Conservation (phyloP, 2,888 invertebrate species). For the Mesoligia furuncula region DNA sequence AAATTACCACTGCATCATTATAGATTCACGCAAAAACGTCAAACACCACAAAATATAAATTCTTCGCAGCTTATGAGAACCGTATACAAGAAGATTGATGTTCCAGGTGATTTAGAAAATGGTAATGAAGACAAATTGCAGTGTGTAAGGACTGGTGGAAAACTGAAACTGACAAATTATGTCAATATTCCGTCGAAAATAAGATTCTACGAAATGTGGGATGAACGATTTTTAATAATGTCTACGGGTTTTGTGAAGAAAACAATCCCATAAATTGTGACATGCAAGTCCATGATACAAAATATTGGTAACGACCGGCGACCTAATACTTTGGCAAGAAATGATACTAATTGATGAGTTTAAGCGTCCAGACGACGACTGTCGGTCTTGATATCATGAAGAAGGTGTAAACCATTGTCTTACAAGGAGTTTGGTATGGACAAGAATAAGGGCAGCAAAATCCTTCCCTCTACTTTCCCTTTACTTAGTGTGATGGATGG, state of each 20-base stretch:
- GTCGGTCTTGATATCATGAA: not conserved
- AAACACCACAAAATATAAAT: constrained; percentile 15
- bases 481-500: not conserved
- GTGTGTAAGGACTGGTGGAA: constrained; percentile 27
- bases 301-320: not conserved
- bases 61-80: constrained; percentile 38
- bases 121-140: constrained; percentile 63
- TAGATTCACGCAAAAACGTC: constrained; percentile 18
- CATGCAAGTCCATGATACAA: not conserved
- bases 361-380: not conserved
- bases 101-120: constrained; percentile 47
- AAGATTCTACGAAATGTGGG: constrained; percentile 21
- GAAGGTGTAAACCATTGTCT: not conserved
- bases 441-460: not conserved
- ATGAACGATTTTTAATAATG: constrained; percentile 30
- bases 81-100: constrained; percentile 59
- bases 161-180: constrained; percentile 58
- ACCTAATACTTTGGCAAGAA: not conserved
- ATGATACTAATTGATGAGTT: not conserved
- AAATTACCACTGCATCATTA: constrained; percentile 14
- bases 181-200: constrained; percentile 33
- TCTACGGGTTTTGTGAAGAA: not conserved
- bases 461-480: not conserved
- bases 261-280: not conserved
- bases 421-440: no score